Conservation (phyloP, 2,113 vertebrate genomes). For the Sus scrofa region DNA sequence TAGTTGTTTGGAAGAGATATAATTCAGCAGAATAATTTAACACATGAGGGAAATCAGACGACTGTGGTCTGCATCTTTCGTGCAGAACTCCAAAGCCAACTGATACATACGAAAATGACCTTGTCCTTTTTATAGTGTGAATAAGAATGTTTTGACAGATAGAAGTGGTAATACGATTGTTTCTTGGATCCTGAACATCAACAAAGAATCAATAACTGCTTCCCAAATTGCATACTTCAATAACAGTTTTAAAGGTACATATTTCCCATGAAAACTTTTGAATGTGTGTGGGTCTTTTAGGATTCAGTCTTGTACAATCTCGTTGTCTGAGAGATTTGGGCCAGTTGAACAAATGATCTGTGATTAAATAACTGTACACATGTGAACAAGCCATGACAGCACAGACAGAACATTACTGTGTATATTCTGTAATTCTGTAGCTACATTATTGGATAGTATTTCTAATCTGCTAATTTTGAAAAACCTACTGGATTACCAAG, state of each 20-base stretch:
- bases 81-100: not conserved
- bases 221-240: not conserved
- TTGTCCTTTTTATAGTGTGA: not conserved
- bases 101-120: not conserved
- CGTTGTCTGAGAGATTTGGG: not conserved
- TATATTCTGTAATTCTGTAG: slow-evolving; percentile 30
- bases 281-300: not conserved
- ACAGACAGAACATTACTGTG: not conserved
- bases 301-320: not conserved
- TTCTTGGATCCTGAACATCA: slow-evolving; percentile 34
- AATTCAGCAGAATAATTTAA: slow-evolving; percentile 40
- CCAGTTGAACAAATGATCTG: not conserved
- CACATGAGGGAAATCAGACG: not conserved
- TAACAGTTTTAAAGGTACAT: not conserved
- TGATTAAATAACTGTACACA: not conserved
- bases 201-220: not conserved
- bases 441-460: not conserved
- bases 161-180: not conserved
- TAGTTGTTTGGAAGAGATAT: not conserved
- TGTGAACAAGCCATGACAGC: not conserved
- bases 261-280: not conserved
- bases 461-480: slow-evolving; percentile 3
- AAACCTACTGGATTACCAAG: not conserved
- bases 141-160: not conserved
- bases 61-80: not conserved